A percentile compares a stretch with the other conserved stretches of the same genome.
These are phyloP conservation scores for Chironex yamaguchii DNA, from an alignment of 30 jellyfish, hydroid and myxozoan genomes.

Conservation along the genomic window DNA sequence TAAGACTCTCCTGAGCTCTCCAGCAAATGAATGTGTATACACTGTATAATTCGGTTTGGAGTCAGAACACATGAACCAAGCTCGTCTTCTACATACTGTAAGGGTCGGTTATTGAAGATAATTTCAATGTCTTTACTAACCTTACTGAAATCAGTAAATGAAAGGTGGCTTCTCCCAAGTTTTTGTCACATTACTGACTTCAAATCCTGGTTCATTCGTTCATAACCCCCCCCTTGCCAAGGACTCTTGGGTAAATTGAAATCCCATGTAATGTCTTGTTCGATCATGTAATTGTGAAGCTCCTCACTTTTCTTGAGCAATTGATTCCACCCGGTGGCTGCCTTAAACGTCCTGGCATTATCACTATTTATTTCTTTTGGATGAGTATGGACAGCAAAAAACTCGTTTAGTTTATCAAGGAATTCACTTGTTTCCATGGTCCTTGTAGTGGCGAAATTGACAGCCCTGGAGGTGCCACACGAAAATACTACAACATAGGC, in stretches of 20 bases:
- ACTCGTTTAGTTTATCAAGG: background rate
- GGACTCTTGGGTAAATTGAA: constrained; percentile 32
- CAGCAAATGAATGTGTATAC: constrained; percentile 37
- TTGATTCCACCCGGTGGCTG: background rate
- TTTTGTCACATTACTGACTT: constrained; percentile 30
- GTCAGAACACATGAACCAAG: constrained; percentile 46
- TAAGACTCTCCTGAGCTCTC: constrained; percentile 5
- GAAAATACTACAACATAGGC: constrained; percentile 4
- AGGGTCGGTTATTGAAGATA: constrained; percentile 48
- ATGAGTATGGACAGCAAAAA: background rate
- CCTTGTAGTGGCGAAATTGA: background rate
- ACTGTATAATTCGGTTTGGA: constrained; percentile 50
- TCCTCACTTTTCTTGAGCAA: background rate
- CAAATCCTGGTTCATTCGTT: constrained; percentile 50
- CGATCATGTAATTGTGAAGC: background rate
- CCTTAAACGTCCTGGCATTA: constrained; percentile 15
- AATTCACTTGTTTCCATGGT: background rate
- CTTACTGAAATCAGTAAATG: constrained; percentile 24
- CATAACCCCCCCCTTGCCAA: constrained; percentile 57
- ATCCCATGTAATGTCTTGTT: background rate
- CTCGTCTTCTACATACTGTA: constrained; percentile 71
- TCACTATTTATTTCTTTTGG: background rate
- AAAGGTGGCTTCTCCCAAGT: constrained; percentile 49
- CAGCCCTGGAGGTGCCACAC: constrained; percentile 5
- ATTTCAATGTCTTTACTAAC: constrained; percentile 43